These are phyloP conservation scores for Ibycter americanus DNA, from an alignment of 2,797 vertebrate genomes.

Conservation along the genomic window DNA sequence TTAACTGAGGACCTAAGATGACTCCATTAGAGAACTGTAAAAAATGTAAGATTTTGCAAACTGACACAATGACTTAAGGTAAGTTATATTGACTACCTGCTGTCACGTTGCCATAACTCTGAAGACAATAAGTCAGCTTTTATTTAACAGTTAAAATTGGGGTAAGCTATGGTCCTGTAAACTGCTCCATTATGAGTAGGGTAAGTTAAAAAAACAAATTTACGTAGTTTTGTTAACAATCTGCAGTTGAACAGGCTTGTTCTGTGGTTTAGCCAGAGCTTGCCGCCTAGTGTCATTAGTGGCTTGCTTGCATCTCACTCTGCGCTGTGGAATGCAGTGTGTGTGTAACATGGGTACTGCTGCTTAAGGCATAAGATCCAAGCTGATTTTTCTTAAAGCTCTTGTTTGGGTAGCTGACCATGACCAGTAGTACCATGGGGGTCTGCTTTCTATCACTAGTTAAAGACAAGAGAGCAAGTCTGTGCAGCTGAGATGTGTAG, in stretches of 20 bases:
- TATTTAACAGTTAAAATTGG: not conserved
- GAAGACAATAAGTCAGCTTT: not conserved
- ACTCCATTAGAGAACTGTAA: not conserved
- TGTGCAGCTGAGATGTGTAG: not conserved
- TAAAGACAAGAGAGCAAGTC: not conserved
- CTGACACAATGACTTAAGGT: not conserved
- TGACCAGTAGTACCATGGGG: not conserved
- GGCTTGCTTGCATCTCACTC: not conserved
- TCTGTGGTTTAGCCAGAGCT: not conserved
- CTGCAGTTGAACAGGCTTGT: not conserved
- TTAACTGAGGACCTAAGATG: not conserved
- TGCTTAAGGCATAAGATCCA: not conserved
- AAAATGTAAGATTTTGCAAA: not conserved
- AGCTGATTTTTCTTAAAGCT: not conserved
- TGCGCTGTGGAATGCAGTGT: accelerated
- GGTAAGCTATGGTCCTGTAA: not conserved
- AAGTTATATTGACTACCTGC: not conserved
- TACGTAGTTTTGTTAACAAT: not conserved
- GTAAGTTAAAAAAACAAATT: not conserved
- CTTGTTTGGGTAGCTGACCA: accelerated
- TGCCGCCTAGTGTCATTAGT: not conserved
- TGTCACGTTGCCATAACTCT: not conserved
- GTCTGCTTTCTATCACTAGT: not conserved
- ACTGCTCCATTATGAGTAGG: not conserved
- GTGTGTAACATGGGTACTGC: not conserved